phyloP scores from a whole-genome alignment of 2,113 vertebrate species.

The Aviceda subcristata region DNA sequence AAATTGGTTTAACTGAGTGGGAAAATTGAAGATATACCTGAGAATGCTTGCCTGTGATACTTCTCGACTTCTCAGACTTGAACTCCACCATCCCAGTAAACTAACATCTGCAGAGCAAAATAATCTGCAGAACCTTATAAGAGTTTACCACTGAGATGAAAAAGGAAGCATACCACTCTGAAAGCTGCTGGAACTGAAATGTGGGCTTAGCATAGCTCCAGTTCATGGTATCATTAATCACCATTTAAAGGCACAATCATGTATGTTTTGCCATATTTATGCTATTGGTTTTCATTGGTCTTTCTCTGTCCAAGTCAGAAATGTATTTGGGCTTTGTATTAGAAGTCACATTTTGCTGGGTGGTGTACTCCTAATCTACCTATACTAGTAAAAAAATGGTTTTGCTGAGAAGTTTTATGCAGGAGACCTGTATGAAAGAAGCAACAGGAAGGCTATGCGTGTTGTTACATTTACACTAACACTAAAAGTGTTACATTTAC shows the following conservation, averaged over 20 bases:
- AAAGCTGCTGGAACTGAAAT: background rate
- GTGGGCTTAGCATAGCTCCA: background rate
- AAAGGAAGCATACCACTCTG: background rate
- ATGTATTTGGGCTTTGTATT: background rate
- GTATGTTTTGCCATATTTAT: background rate
- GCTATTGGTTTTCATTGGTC: background rate
- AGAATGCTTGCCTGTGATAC: accelerated
- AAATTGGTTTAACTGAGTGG: background rate
- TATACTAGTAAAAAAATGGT: background rate
- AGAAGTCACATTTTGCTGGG: background rate
- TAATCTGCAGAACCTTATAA: background rate
- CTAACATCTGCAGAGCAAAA: background rate
- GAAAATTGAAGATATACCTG: background rate
- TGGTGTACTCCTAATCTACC: background rate
- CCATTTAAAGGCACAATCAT: background rate
- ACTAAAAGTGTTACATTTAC: background rate
- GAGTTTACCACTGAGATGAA: background rate
- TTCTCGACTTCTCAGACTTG: background rate
- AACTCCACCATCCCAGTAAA: background rate
- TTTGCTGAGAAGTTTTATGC: background rate
- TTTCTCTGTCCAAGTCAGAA: background rate
- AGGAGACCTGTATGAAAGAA: background rate
- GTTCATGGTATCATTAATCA: background rate
- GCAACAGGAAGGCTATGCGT: background rate
- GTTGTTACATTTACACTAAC: background rate